Evolutionary conservation across 2,888 invertebrate genomes (phyloP), one percentile per base, ranked within the genome.

Genomic region (Capitulum mitella): DNA sequence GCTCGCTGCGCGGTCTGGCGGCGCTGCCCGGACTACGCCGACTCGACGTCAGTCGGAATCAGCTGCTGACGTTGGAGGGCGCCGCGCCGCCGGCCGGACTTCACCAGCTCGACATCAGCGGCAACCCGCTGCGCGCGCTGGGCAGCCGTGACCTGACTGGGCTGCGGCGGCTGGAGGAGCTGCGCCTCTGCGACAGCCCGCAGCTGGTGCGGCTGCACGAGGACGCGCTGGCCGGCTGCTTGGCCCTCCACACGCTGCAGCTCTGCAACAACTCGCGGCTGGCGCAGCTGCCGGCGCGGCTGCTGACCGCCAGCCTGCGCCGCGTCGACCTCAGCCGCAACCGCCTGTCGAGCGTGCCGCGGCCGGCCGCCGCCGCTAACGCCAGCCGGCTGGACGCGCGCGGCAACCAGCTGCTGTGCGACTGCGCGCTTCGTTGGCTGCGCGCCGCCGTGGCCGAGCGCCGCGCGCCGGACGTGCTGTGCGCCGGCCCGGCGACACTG

Each of bases 341-440:
- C 70, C 70, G 26, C 26, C 70, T 70, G 40, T 16, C 8, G 22
- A 10, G 16, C 22, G 16, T 70, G 40, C 70, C 70, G 70, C 8
- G 19, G 76, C 43, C 76, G 22, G 46, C 76, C 19, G n/a, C 37
- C 43, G 37, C n/a, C 26, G 43, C 46, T 29, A 76, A 46, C 46
- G 19, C 46, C 46, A 76, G 46, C 32, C 46, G 46, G 46, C 76
- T 76, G 46, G 46, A 48, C 46, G 46, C 32, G 16, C 43, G 46
- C 22, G 76, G 32, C 22, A 76, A 76, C 46, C 76, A 46, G 46
- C 46, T 76, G 43, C 29, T 1, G 16, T 76, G 76, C 32, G 32
- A 76, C 46, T 76, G 76, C 46, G 29, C 46, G 14, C 43, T 76
- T 46, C 46, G 14, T 19, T 76, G 46, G 76, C 76, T 76, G 76